Conservation (phyloP, 1,140 invertebrate genomes). For the Sminthurides bifidus region DNA sequence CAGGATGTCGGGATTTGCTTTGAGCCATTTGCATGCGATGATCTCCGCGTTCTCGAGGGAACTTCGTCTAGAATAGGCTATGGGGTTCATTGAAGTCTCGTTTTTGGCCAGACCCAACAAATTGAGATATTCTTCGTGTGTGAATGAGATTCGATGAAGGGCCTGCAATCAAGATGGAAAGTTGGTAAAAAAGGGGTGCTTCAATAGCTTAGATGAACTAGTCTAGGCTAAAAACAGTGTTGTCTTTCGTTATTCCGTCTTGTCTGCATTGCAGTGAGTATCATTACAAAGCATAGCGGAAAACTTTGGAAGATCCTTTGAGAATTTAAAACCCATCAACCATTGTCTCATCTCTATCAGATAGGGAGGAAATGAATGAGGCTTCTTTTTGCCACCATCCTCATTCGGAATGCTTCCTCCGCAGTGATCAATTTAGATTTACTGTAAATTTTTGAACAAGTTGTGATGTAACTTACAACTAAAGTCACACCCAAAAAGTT, state of each 20-base stretch:
- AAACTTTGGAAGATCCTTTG: not conserved
- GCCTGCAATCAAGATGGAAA: slow-evolving; percentile 37
- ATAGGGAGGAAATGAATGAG: too few relatives aligned
- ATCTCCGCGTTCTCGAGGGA: not conserved
- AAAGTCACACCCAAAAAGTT: too few relatives aligned
- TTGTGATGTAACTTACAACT: too few relatives aligned
- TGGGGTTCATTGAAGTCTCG: too few relatives aligned
- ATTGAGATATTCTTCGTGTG: slow-evolving; percentile 42
- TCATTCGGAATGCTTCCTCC: too few relatives aligned
- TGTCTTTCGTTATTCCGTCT: slow-evolving; percentile 4
- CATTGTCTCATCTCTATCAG: not conserved
- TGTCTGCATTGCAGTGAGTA: not conserved
- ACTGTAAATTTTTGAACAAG: too few relatives aligned
- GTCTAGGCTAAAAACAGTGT: too few relatives aligned
- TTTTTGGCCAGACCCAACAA: slow-evolving; percentile 42
- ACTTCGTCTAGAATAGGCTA: not conserved
- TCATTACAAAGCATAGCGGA: not conserved
- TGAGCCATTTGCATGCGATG: slow-evolving; percentile 56
- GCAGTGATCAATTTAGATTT: too few relatives aligned
- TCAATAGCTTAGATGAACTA: not conserved
- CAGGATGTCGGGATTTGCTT: slow-evolving; percentile 42
- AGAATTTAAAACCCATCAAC: not conserved
- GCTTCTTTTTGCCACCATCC: too few relatives aligned
- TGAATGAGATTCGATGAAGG: slow-evolving; percentile 46
- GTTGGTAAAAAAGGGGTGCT: slow-evolving; percentile 11